A percentile compares a stretch with the other conserved stretches of the same genome.
These are phyloP conservation scores for Halichoeres trimaculatus DNA, from an alignment of 2,113 vertebrate genomes.

Conservation along the genomic window DNA sequence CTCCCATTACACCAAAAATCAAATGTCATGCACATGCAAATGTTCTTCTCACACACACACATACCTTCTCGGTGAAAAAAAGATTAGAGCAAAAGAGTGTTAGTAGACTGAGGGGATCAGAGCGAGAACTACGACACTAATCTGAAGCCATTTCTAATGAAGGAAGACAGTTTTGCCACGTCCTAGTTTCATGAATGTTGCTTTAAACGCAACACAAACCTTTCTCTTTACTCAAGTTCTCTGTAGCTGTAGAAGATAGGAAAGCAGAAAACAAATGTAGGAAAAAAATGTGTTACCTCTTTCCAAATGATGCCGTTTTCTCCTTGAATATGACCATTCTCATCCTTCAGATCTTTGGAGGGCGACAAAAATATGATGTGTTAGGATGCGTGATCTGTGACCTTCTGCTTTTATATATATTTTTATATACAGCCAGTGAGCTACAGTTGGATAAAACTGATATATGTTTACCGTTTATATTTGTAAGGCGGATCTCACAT, in stretches of 20 bases:
- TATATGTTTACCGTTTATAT: slow-evolving; percentile 72
- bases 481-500: slow-evolving; percentile 80
- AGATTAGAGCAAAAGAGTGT: not conserved
- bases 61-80: not conserved
- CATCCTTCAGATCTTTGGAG: slow-evolving; percentile 9
- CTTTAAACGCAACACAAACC: not conserved
- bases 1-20: slow-evolving; percentile 55
- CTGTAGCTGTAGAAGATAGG: not conserved
- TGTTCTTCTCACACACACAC: not conserved
- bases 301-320: not conserved
- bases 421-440: not conserved
- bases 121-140: not conserved
- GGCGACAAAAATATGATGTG: not conserved
- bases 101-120: not conserved
- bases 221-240: not conserved
- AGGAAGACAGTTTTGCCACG: not conserved
- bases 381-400: not conserved
- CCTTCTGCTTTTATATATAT: no score
- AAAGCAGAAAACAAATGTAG: not conserved
- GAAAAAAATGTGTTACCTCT: slow-evolving; percentile 41
- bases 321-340: accelerated
- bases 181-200: not conserved
- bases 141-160: not conserved
- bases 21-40: slow-evolving; percentile 45
- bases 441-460: not conserved